Evolutionary conservation across 2,888 invertebrate species (phyloP).

Genomic region (Melinaea marsaeus): DNA sequence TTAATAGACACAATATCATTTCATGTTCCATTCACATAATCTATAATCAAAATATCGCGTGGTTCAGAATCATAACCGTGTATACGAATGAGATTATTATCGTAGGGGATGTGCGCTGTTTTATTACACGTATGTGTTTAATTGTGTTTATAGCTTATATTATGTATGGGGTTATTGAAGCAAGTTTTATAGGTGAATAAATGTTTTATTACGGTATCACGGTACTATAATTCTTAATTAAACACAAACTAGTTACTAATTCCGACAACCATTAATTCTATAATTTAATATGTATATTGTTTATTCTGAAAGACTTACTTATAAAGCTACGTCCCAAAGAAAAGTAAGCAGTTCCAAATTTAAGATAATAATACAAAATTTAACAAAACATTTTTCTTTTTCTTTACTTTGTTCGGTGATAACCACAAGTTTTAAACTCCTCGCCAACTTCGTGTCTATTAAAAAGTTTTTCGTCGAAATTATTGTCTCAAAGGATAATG

Average conservation of each 20-base stretch:
- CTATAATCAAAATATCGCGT: constrained; percentile 20
- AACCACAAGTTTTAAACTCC: constrained; percentile 4
- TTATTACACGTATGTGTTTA: constrained; percentile 8
- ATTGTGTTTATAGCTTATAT: background rate
- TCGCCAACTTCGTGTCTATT: constrained; percentile 16
- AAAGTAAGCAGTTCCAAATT: no score
- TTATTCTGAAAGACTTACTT: no score
- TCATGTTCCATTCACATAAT: constrained; percentile 4
- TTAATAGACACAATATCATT: constrained; percentile 6
- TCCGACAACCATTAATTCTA: no score
- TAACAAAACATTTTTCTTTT: background rate
- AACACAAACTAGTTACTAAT: no score
- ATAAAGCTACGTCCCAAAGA: no score
- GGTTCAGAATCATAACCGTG: constrained; percentile 12
- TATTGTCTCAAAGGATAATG: constrained; percentile 24
- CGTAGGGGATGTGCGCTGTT: constrained; percentile 9
- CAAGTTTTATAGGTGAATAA: background rate
- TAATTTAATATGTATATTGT: no score
- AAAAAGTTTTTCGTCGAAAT: constrained; percentile 17
- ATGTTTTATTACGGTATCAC: background rate
- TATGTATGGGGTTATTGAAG: background rate
- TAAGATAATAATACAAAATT: no score
- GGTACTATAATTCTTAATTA: no score
- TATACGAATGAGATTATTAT: constrained; percentile 20
- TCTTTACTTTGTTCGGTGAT: constrained; percentile 5